Conservation (phyloP, 2,113 vertebrate species). For the Pelecanoides urinatrix region DNA sequence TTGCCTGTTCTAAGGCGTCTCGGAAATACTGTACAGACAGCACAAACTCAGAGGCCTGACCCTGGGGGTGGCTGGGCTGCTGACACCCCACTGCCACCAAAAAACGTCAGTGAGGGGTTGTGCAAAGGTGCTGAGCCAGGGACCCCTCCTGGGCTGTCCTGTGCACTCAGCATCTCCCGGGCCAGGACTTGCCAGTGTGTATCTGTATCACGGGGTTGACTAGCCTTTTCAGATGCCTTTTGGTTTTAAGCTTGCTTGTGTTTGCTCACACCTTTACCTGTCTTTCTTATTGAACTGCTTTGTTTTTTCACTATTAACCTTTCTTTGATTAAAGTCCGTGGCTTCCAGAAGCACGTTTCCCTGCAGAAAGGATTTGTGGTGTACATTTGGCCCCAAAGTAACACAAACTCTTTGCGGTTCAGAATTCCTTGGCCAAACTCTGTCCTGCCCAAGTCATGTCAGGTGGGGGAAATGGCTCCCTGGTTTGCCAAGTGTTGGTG, state of each 20-base stretch:
- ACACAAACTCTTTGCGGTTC: background rate
- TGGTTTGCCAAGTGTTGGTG: background rate
- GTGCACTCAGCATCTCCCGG: accelerated
- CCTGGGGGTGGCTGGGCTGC: background rate
- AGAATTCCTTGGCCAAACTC: background rate
- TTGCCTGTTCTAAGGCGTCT: background rate
- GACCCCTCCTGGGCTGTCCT: background rate
- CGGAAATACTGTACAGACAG: background rate
- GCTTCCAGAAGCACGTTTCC: slow-evolving; percentile 24
- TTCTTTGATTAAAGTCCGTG: background rate
- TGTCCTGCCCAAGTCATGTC: background rate
- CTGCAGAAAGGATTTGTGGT: background rate
- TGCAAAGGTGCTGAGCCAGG: background rate
- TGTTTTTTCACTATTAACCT: slow-evolving; percentile 14
- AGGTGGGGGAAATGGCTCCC: background rate
- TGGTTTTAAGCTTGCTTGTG: background rate
- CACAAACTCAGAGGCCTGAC: background rate
- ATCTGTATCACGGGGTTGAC: accelerated
- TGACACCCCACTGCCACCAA: background rate
- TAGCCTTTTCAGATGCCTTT: background rate
- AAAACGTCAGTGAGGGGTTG: background rate
- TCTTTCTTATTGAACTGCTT: background rate
- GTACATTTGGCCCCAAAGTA: background rate
- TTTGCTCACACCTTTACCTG: background rate
- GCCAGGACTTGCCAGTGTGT: background rate